Percentiles rank a stretch among this genome's conserved stretches.
phyloP scores from a whole-genome alignment of 2,888 invertebrate genomes.

The Charanyca ferruginea region DNA sequence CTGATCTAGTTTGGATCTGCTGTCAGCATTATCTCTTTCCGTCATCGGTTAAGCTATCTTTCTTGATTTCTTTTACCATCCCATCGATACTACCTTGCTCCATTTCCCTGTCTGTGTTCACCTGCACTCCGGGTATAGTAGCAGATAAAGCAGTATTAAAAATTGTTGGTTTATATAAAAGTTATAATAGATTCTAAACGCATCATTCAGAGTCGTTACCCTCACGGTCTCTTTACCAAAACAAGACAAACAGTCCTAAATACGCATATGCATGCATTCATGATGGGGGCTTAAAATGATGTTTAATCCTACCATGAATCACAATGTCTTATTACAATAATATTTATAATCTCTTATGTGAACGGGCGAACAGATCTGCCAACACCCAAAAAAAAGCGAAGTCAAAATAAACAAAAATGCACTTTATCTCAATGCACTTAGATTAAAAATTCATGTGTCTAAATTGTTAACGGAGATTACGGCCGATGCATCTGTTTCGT shows the following conservation, averaged over 20 bases:
- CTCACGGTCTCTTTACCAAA: slow-evolving; percentile 26
- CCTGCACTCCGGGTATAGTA: too few species aligned
- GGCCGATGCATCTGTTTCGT: slow-evolving; percentile 64
- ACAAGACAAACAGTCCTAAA: slow-evolving; percentile 55
- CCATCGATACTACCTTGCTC: too few species aligned
- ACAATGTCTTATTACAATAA: slow-evolving; percentile 72
- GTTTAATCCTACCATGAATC: slow-evolving; percentile 73
- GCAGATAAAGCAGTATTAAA: too few species aligned
- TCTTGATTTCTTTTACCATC: too few species aligned
- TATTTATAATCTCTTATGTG: slow-evolving; percentile 76
- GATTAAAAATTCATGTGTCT: slow-evolving; percentile 38
- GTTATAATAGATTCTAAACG: slow-evolving; percentile 24
- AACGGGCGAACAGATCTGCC: slow-evolving; percentile 65
- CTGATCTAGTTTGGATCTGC: too few species aligned
- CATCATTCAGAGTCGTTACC: slow-evolving; percentile 10
- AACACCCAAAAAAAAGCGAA: slow-evolving; percentile 58
- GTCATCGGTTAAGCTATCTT: too few species aligned
- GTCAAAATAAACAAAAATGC: slow-evolving; percentile 42
- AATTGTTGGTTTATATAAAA: slow-evolving; percentile 2
- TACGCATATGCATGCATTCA: slow-evolving; percentile 58
- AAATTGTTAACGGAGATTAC: slow-evolving; percentile 48
- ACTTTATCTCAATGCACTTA: slow-evolving; percentile 41
- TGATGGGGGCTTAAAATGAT: slow-evolving; percentile 63
- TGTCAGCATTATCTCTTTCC: too few species aligned
- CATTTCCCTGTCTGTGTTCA: too few species aligned